phyloP scores from a whole-genome alignment of 2,113 vertebrate species.

The Puffinus mauretanicus region DNA sequence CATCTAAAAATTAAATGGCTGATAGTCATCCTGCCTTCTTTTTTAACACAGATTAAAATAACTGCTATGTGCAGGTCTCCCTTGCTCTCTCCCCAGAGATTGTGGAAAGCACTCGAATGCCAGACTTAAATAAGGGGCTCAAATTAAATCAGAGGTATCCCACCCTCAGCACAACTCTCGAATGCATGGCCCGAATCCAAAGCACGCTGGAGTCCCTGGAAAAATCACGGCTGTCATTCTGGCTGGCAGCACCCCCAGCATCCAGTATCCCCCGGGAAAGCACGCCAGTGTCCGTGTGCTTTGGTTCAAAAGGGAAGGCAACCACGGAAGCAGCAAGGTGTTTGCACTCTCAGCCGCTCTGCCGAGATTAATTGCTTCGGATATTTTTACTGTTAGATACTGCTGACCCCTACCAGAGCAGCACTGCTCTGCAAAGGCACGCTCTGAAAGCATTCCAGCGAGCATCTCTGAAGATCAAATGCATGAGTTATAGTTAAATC shows the following conservation, averaged over 20 bases:
- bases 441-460: fast-evolving
- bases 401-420: neutral
- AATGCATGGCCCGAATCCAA: neutral
- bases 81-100: neutral
- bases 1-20: neutral
- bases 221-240: neutral
- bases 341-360: fast-evolving
- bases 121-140: neutral
- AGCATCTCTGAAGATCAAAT: neutral
- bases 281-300: fast-evolving
- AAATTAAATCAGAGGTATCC: neutral
- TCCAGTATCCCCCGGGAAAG: neutral
- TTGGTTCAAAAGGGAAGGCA: neutral
- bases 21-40: constrained; percentile 6
- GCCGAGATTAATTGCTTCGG: neutral
- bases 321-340: neutral
- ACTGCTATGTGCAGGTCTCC: neutral
- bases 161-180: neutral
- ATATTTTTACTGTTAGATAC: neutral
- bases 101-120: neutral
- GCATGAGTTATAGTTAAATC: neutral
- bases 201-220: neutral
- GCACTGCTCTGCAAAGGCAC: neutral
- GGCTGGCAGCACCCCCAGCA: neutral
- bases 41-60: neutral